Percentiles rank a stretch among this genome's conserved stretches.
Conservation (phyloP, 2,797 vertebrate genomes). For the Tapera naevia region DNA sequence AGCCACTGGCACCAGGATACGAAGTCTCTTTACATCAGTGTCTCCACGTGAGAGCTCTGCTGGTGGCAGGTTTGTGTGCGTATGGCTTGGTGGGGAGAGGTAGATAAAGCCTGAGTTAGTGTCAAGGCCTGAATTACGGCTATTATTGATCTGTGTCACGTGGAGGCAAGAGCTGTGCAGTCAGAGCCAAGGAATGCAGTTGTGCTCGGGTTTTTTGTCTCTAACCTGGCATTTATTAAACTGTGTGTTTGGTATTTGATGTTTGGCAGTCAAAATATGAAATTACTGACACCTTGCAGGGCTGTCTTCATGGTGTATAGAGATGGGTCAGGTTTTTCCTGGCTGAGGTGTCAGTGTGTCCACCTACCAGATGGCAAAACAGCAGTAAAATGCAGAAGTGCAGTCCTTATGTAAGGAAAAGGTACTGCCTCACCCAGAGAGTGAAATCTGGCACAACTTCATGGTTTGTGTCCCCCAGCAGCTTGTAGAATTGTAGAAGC, state of each 20-base stretch:
- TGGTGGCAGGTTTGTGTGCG: fast-evolving
- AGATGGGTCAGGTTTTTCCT: background rate
- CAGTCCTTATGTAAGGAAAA: background rate
- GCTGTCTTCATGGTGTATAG: background rate
- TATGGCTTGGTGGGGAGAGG: background rate
- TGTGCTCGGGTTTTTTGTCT: too few species aligned
- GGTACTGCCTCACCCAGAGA: too few species aligned
- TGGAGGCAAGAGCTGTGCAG: background rate
- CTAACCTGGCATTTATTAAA: background rate
- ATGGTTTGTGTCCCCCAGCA: background rate
- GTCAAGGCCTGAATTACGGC: background rate
- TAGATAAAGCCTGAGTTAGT: background rate
- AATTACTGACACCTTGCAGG: background rate
- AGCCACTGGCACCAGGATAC: background rate
- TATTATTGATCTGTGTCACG: too few species aligned
- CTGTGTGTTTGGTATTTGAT: fast-evolving
- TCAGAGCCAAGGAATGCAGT: background rate
- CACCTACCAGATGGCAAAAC: background rate
- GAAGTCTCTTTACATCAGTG: background rate
- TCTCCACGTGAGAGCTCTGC: background rate
- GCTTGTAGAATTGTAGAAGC: background rate
- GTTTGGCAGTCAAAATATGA: background rate
- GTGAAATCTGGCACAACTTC: background rate
- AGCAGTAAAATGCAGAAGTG: background rate
- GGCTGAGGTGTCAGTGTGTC: background rate